These are phyloP conservation scores for Paratilapia polleni DNA, from an alignment of 2,113 vertebrate species.

Conservation along the genomic window DNA sequence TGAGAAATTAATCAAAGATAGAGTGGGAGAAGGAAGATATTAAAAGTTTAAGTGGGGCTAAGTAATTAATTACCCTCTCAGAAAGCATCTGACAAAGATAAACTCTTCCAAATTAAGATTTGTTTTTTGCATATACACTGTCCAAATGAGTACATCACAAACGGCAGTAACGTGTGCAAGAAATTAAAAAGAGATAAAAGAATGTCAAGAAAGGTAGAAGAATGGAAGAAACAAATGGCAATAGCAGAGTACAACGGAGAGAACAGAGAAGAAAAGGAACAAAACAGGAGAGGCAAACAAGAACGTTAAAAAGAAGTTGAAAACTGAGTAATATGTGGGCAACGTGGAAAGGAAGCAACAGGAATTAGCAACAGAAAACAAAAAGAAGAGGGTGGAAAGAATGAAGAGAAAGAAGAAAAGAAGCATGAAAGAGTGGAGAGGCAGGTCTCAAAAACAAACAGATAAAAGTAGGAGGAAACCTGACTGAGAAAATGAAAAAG, in stretches of 20 bases:
- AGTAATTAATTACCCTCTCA: conserved; percentile 73
- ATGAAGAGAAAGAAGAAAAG: background rate
- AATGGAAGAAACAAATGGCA: background rate
- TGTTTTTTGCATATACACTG: conserved; percentile 55
- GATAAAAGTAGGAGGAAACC: background rate
- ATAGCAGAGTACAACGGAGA: background rate
- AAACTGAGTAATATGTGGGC: too few species aligned
- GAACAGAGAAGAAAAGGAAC: background rate
- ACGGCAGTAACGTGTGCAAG: background rate
- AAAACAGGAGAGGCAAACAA: background rate
- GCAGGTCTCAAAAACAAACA: too few species aligned
- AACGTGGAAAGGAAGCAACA: background rate
- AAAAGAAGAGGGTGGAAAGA: background rate
- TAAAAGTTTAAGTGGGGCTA: conserved; percentile 81
- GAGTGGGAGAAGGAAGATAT: conserved; percentile 77
- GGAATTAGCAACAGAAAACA: background rate
- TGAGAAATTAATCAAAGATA: conserved; percentile 82
- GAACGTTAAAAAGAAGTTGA: too few species aligned
- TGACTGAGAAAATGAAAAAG: background rate
- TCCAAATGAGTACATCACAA: conserved; percentile 20
- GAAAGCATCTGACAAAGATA: conserved; percentile 72
- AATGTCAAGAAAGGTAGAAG: background rate
- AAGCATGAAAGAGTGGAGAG: background rate
- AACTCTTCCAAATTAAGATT: conserved; percentile 65
- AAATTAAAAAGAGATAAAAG: background rate